Base-by-base conservation (phyloP, 53 echinoderm and acorn worm species). In the Paracentrotus lividus region DNA sequence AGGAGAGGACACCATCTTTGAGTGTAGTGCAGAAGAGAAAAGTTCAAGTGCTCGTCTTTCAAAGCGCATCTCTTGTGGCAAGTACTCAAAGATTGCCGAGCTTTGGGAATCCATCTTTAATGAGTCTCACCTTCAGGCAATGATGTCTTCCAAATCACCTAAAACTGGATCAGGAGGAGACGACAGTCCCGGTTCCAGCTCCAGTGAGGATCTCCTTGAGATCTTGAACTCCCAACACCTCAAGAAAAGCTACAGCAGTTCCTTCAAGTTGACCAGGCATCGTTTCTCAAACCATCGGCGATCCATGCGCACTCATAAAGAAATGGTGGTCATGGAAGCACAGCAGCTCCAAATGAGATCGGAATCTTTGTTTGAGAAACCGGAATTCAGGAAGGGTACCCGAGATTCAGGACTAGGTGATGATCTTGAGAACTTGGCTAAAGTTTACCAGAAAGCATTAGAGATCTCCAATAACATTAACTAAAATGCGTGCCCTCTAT, bases 71-170 rank as follows among this genome's bases (percentile, higher is more conserved):
- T 98, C 98, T 0, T 95, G 96, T 23, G 98, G 98, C 23, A 98
- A 98, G 88, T 98, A 98, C 94, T 97, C 98, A 13, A 69, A 88
- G 8, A 90, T 97, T 49, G 67, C 97, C 1, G 94, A 97, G 58
- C 92, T 97, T 60, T 98, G 98, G 98, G 98, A 98, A 85, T 94
- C 96, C 42, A 94, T 97, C 23, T 97, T 96, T 45, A 92, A 92
- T 5, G 92, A 92, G 58, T 52, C 78, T 5, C 92, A 92, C 27
- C 24, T 92, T 2, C 92, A 81, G 92, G 92, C 77, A 8, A 34
- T 92, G 81, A 77, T 92, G 2, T 72, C 72, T 4, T 52, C 92
- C 1, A 49, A 49, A 15, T 92, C 92, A 4, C 57, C 59, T 58
- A 92, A 55, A n/a, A 58, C 78, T 2, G 81, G 77, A 36, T 51